A percentile compares a stretch with the other conserved stretches of the same genome.
phyloP scores from a whole-genome alignment of 2,888 invertebrate species.

The Microplitis manilae region DNA sequence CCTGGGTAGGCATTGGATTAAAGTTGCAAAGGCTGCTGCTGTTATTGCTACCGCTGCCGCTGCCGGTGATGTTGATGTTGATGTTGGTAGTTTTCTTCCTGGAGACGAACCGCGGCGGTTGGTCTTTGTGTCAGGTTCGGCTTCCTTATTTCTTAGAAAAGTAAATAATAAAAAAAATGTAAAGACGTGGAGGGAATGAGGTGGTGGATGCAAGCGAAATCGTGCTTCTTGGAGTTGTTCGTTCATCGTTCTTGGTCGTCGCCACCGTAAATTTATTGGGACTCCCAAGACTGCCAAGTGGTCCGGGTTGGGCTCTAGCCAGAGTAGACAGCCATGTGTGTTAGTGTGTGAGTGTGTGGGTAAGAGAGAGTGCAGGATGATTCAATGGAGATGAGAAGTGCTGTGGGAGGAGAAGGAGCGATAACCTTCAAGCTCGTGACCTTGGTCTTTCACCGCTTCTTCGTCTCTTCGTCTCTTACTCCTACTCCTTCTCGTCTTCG shows the following conservation, averaged over 20 bases:
- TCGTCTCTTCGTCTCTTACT: conserved; percentile 3
- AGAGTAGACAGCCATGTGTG: conserved; percentile 9
- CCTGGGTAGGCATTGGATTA: background rate
- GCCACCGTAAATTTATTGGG: conserved; percentile 50
- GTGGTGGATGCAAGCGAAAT: background rate
- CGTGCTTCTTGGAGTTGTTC: conserved; percentile 11
- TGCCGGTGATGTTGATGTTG: conserved; percentile 30
- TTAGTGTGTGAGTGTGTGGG: conserved; percentile 32
- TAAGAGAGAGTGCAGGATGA: conserved; percentile 36
- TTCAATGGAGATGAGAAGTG: conserved; percentile 25
- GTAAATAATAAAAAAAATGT: background rate
- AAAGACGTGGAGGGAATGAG: conserved; percentile 4
- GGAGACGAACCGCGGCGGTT: conserved; percentile 41
- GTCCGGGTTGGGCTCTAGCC: background rate
- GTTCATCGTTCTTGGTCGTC: conserved; percentile 36
- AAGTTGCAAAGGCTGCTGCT: conserved; percentile 12
- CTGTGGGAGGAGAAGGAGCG: conserved; percentile 50
- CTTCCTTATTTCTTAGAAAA: conserved; percentile 41
- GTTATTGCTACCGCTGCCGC: conserved; percentile 18
- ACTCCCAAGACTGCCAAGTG: conserved; percentile 27
- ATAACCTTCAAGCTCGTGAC: conserved; percentile 66
- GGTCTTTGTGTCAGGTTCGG: conserved; percentile 39
- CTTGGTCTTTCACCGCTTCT: conserved; percentile 58
- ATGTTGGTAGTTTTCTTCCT: conserved; percentile 36
- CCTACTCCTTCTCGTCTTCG: background rate